Percentiles rank a stretch among this genome's conserved stretches.
phyloP scores from a whole-genome alignment of 2,113 vertebrate genomes.

The Felis catus region DNA sequence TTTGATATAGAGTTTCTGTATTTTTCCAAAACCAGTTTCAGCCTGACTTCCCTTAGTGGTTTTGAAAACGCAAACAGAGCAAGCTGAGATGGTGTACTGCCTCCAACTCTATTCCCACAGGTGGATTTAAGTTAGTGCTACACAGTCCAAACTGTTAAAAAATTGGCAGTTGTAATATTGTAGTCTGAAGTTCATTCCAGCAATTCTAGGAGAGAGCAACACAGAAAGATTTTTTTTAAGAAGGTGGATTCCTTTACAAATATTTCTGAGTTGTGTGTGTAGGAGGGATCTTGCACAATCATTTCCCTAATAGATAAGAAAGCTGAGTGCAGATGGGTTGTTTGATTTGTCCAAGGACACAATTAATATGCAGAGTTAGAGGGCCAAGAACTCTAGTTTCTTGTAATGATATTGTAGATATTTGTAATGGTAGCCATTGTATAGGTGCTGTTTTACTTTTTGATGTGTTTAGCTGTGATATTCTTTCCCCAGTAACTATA shows the following conservation, averaged over 20 bases:
- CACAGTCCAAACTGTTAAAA: constrained; percentile 53
- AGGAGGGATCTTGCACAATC: not conserved
- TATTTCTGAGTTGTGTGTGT: constrained; percentile 35
- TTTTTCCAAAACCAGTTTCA: constrained; percentile 56
- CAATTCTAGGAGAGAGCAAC: constrained; percentile 4
- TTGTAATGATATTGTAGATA: not conserved
- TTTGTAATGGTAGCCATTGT: not conserved
- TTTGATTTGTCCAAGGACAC: constrained; percentile 13
- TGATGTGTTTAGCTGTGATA: not conserved
- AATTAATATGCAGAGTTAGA: not conserved
- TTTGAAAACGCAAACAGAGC: constrained; percentile 74
- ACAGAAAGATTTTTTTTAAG: constrained; percentile 11
- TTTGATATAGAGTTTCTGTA: constrained; percentile 62
- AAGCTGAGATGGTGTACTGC: constrained; percentile 62
- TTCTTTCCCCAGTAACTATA: not conserved
- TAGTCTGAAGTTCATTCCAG: constrained; percentile 60
- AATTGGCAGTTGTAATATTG: constrained; percentile 54
- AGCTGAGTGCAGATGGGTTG: not conserved
- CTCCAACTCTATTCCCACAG: constrained; percentile 71
- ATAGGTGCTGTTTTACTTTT: not conserved
- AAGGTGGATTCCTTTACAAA: constrained; percentile 25
- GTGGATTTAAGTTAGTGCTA: constrained; percentile 66
- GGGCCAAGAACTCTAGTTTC: not conserved
- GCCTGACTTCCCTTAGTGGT: constrained; percentile 59
- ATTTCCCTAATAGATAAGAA: constrained; percentile 10